Conservation (phyloP, 1,140 invertebrate species). For the Diabrotica undecimpunctata region DNA sequence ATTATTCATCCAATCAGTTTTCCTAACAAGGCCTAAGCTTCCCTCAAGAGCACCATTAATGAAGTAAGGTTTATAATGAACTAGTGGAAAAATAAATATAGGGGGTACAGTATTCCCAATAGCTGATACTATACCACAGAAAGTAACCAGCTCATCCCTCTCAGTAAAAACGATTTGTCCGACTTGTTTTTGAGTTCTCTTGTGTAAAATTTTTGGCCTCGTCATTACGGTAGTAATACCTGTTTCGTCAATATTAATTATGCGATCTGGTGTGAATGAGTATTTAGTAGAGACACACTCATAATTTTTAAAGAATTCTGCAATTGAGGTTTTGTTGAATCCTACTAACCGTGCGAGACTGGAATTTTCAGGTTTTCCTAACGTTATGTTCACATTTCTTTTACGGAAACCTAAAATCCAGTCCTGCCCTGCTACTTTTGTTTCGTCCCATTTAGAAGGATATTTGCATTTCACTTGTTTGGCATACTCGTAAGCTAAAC, state of each 20-base stretch:
- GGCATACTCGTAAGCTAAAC: slow-evolving; percentile 24
- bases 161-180: slow-evolving; percentile 45
- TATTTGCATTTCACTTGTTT: no score
- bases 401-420: no score
- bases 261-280: no score
- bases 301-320: no score
- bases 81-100: slow-evolving; percentile 44
- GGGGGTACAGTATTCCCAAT: slow-evolving; percentile 45
- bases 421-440: no score
- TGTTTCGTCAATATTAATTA: no score
- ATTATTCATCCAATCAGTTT: slow-evolving; percentile 50
- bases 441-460: no score
- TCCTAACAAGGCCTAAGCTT: slow-evolving; percentile 45
- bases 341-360: no score
- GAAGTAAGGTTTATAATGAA: slow-evolving; percentile 45
- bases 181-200: slow-evolving; percentile 41
- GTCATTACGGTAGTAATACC: slow-evolving; percentile 36
- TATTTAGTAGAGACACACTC: no score
- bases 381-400: no score
- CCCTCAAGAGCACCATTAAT: slow-evolving; percentile 38
- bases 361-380: no score
- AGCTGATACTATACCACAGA: slow-evolving; percentile 43
- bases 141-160: slow-evolving; percentile 44
- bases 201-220: slow-evolving; percentile 41
- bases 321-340: no score